Evolutionary conservation across 1,140 invertebrate species (phyloP), one percentile per base, ranked within the genome.

Genomic region (Ceratina australensis): DNA sequence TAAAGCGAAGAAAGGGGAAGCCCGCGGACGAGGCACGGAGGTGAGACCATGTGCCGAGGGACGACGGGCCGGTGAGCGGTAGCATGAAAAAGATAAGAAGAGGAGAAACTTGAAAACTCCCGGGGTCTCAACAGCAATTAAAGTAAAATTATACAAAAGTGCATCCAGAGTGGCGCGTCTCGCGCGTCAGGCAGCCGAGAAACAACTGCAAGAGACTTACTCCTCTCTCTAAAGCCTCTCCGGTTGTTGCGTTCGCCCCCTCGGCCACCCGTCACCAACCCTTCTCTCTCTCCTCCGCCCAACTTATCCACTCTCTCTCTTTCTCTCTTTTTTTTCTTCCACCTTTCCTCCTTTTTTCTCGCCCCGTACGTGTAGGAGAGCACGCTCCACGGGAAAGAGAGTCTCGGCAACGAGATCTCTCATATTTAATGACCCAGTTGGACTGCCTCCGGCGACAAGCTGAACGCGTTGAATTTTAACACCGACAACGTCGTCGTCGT

Each of bases 91-190:
- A 83, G 73, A 77, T 73, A 82, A 80, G 77, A 69, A 75, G 63
- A 78, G 68, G 52, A 79, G 78, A 83, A 88, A 89, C 83, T 88
- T 89, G 80, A 84, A 87, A 86, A 88, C 82, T 86, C 66, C 74
- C 59, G 61, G 61, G 68, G 67, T 60, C 81, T 89, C 81, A 87
- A 88, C 86, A 88, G 88, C 86, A 90, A 88, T 89, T 90, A 88
- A 89, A 89, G 84, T 89, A 83, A 85, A 89, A 90, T 90, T 89
- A 90, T 89, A 90, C 87, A 88, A 89, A 89, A 88, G 84, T 87
- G 77, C 84, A 87, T 87, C 68, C 66, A 83, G 72, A 82, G 78
- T 59, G 82, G 80, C 80, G 65, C 82, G 81, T 72, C 67, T 85
- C 66, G 76, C 72, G 71, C 80, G 80, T 82, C 83, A 81, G 78